Percentiles rank a stretch among this genome's conserved stretches.
These are phyloP conservation scores for Cheiracanthium punctorium DNA, from an alignment of 2,888 invertebrate genomes.

Conservation along the genomic window DNA sequence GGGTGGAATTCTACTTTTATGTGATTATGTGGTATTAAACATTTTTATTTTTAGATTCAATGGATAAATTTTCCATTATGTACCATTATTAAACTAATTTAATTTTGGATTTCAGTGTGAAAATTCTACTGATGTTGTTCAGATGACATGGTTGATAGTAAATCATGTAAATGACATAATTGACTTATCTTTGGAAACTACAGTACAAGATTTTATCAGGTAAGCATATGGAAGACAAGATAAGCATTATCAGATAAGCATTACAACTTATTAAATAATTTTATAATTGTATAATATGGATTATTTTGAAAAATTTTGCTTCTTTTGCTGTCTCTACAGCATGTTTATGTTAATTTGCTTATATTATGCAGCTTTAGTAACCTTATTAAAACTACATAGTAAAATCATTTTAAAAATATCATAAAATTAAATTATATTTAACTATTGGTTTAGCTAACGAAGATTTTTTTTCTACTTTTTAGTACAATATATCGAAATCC, in stretches of 20 bases:
- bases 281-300: too few species aligned
- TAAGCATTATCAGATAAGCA: too few species aligned
- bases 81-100: slow-evolving; percentile 23
- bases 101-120: slow-evolving; percentile 75
- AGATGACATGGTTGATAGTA: slow-evolving; percentile 85
- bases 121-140: slow-evolving; percentile 84
- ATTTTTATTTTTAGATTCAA: background rate
- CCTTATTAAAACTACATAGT: too few species aligned
- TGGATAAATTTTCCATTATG: background rate
- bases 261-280: too few species aligned
- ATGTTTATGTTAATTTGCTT: too few species aligned
- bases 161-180: slow-evolving; percentile 84
- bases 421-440: too few species aligned
- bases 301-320: too few species aligned
- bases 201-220: slow-evolving; percentile 82
- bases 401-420: too few species aligned
- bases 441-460: too few species aligned
- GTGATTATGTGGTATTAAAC: slow-evolving; percentile 85
- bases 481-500: slow-evolving; percentile 81
- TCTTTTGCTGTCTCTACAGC: too few species aligned
- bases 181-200: slow-evolving; percentile 81
- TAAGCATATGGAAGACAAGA: too few species aligned
- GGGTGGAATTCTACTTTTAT: slow-evolving; percentile 84
- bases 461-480: slow-evolving; percentile 51
- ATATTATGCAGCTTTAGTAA: too few species aligned